Evolutionary conservation across 2,888 invertebrate genomes (phyloP).

Genomic region (Thalpophila matura): DNA sequence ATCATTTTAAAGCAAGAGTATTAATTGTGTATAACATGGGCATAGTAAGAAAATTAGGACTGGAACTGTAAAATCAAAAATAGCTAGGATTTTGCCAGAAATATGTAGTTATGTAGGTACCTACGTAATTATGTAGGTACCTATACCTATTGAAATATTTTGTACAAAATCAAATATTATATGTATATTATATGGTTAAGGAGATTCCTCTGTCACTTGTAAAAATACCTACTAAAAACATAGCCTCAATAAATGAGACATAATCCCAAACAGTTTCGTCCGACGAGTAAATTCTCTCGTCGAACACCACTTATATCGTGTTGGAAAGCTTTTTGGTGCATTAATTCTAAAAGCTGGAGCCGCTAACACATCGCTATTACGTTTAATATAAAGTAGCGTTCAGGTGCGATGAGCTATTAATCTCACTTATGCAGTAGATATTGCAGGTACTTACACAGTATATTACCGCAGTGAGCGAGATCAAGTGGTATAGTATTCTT

Average conservation of each 20-base stretch:
- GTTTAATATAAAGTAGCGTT: slow-evolving; percentile 8
- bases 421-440: slow-evolving; percentile 31
- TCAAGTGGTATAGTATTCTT: slow-evolving; percentile 35
- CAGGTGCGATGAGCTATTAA: slow-evolving; percentile 20
- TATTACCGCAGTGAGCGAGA: slow-evolving; percentile 25
- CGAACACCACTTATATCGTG: slow-evolving; percentile 2
- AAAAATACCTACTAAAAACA: neutral
- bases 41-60: too few species aligned
- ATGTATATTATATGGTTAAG: too few species aligned
- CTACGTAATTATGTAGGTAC: too few species aligned
- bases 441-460: slow-evolving; percentile 13
- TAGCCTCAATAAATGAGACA: slow-evolving; percentile 2
- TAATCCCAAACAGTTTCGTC: neutral
- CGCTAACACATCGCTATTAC: neutral
- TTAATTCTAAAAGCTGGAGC: neutral
- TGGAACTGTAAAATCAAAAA: too few species aligned
- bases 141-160: too few species aligned
- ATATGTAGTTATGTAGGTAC: too few species aligned
- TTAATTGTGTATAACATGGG: too few species aligned
- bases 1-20: too few species aligned
- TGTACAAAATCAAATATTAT: too few species aligned
- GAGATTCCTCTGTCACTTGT: neutral
- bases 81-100: too few species aligned
- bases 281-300: neutral
- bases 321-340: neutral